phyloP scores from a whole-genome alignment of 2,797 vertebrate genomes.

The Phoxinus dragarum region DNA sequence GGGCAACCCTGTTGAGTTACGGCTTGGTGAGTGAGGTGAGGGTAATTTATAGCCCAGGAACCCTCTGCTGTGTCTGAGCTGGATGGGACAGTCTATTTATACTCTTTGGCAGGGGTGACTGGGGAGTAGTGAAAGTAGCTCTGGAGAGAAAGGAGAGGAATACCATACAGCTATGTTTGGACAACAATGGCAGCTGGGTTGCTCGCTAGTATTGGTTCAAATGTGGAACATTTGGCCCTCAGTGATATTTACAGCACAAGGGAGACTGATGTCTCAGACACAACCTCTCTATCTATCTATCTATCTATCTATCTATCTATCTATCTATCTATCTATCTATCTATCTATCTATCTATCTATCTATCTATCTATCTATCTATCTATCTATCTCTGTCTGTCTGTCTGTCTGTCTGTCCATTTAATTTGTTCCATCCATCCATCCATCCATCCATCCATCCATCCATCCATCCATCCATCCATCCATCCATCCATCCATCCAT shows the following conservation, averaged over 20 bases:
- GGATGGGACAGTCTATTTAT: constrained; percentile 71
- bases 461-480: background rate
- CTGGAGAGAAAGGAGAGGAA: constrained; percentile 57
- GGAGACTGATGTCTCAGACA: background rate
- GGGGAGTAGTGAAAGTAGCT: constrained; percentile 53
- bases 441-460: too few species aligned
- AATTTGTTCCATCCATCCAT: too few species aligned
- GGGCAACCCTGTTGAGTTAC: constrained; percentile 67
- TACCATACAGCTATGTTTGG: constrained; percentile 68
- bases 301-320: background rate
- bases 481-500: background rate
- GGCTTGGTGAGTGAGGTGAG: constrained; percentile 64
- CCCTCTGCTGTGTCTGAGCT: constrained; percentile 65
- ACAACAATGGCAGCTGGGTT: constrained; percentile 56
- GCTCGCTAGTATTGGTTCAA: background rate
- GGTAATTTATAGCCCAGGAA: constrained; percentile 70
- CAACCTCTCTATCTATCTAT: background rate
- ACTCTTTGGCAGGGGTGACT: constrained; percentile 52
- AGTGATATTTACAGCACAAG: background rate
- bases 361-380: background rate
- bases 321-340: background rate
- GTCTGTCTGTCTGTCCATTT: background rate
- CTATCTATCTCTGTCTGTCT: rapidly evolving
- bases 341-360: background rate
- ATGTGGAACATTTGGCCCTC: constrained; percentile 7